These are phyloP conservation scores for Amphiprion percula DNA, from an alignment of 2,113 vertebrate genomes.

Conservation along the genomic window DNA sequence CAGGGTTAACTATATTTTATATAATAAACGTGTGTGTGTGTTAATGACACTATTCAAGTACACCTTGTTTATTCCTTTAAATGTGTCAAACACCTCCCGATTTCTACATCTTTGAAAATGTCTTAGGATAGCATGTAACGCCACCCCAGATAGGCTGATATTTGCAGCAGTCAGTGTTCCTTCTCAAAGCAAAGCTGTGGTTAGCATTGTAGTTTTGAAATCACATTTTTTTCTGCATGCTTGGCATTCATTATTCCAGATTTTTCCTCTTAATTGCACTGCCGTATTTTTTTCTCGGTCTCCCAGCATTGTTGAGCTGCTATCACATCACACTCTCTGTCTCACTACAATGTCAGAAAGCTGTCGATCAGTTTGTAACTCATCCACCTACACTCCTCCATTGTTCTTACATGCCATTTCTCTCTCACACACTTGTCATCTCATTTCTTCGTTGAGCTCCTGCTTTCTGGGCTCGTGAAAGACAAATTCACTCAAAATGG, in stretches of 20 bases:
- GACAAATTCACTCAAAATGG: not conserved
- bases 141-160: too few species aligned
- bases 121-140: too few species aligned
- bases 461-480: not conserved
- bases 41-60: too few species aligned
- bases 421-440: conserved; percentile 2
- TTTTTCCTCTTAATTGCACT: not conserved
- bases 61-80: too few species aligned
- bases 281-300: not conserved
- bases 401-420: conserved; percentile 11
- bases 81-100: too few species aligned
- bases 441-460: not conserved
- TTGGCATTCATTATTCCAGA: not conserved
- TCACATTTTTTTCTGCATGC: not conserved
- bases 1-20: too few species aligned
- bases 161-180: not conserved
- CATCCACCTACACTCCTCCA: not conserved
- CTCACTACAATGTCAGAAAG: not conserved
- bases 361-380: conserved; percentile 3
- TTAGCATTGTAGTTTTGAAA: not conserved
- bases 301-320: not conserved
- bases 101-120: too few species aligned
- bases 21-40: too few species aligned
- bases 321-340: not conserved
- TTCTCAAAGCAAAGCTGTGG: not conserved